A percentile compares a stretch with the other conserved stretches of the same genome.
Evolutionary conservation across 2,113 vertebrate species (phyloP).

Genomic region (Bostrychus sinensis): DNA sequence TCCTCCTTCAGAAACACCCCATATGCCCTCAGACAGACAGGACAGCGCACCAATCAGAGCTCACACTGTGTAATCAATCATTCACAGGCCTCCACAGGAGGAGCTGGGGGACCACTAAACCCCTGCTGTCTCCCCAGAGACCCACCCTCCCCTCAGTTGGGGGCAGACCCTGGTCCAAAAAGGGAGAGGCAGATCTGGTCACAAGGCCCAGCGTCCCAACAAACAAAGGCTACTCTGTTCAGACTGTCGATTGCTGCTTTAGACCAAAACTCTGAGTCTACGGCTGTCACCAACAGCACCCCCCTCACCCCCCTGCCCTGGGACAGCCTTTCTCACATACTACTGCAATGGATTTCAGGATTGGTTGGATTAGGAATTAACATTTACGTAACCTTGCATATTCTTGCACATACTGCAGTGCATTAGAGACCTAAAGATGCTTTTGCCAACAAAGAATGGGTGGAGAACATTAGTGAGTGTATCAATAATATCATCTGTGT

Average conservation of each 20-base stretch:
- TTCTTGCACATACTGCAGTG: too few relatives aligned
- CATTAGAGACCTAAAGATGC: too few relatives aligned
- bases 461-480: too few relatives aligned
- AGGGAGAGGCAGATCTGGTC: constrained; percentile 71
- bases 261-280: constrained; percentile 39
- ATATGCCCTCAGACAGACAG: constrained; percentile 24
- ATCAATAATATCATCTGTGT: too few relatives aligned
- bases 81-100: constrained; percentile 16
- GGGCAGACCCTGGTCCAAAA: constrained; percentile 43
- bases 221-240: constrained; percentile 80
- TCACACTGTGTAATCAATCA: constrained; percentile 52
- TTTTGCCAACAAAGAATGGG: not conserved
- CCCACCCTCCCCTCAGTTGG: constrained; percentile 34
- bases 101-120: constrained; percentile 8
- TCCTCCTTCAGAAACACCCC: constrained; percentile 26
- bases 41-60: constrained; percentile 42
- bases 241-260: constrained; percentile 31
- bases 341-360: not conserved
- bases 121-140: not conserved
- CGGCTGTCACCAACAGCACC: constrained; percentile 29
- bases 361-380: not conserved
- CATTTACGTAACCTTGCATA: not conserved
- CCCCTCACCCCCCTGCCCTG: too few relatives aligned
- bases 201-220: constrained; percentile 67
- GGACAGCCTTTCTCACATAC: constrained; percentile 12